Percentiles rank a stretch among this genome's conserved stretches.
These are phyloP conservation scores for Nymphalis urticae DNA, from an alignment of 2,888 invertebrate genomes.

Conservation along the genomic window DNA sequence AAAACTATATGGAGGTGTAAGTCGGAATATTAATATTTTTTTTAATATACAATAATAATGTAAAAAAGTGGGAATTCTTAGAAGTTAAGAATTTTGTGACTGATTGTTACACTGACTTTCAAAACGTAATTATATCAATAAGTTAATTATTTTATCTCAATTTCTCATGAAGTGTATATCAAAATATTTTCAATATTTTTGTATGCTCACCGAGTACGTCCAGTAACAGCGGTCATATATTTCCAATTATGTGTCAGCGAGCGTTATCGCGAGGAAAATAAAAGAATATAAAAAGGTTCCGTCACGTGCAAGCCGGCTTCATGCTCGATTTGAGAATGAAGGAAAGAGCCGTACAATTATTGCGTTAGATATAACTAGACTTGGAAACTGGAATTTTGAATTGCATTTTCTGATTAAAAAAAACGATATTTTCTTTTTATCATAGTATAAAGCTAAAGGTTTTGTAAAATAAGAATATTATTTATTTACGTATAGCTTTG, in stretches of 20 bases:
- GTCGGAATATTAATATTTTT: too few relatives aligned
- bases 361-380: conserved; percentile 30
- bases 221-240: conserved; percentile 23
- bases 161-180: not conserved
- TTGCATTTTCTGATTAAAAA: not conserved
- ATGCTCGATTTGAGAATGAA: conserved; percentile 36
- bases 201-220: conserved; percentile 1
- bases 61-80: too few relatives aligned
- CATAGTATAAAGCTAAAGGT: too few relatives aligned
- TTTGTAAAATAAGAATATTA: too few relatives aligned
- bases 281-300: conserved; percentile 31
- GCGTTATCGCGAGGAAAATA: conserved; percentile 23
- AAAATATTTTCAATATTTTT: not conserved
- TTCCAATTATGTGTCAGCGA: conserved; percentile 20
- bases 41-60: too few relatives aligned
- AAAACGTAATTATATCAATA: too few relatives aligned
- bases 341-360: conserved; percentile 38
- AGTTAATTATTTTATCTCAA: not conserved
- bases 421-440: too few relatives aligned
- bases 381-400: conserved; percentile 1
- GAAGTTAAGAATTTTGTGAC: too few relatives aligned
- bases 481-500: too few relatives aligned
- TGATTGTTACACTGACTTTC: too few relatives aligned
- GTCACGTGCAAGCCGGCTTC: conserved; percentile 32
- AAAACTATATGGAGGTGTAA: too few relatives aligned